Evolutionary conservation across 2,888 invertebrate species (phyloP), one percentile per base, ranked within the genome.

Genomic region (Drosophila pullipes): DNA sequence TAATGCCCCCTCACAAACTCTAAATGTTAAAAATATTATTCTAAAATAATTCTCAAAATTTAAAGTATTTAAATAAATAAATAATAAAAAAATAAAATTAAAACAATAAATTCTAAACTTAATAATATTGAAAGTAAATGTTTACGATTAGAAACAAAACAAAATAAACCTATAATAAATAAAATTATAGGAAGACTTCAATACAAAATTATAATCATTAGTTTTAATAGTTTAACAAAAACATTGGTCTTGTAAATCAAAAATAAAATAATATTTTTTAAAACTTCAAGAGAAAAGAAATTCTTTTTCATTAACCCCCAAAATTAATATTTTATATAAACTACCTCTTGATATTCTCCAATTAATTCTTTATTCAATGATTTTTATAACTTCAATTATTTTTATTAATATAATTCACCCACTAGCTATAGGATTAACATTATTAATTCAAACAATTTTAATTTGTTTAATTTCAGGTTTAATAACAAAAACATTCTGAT

Each of bases 161-260:
- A 93, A 85, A 94, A 91, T 92, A 94, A 92, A 0, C 94, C 94
- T 68, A 94, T 72, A 91, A 95, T 87, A 94, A 93, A 94, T 90
- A 95, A 94, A 93, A 94, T 81, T 91, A 94, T 91, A 91, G 93
- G 91, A 83, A 94, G 83, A 76, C 94, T 74, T 91, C 85, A 92
- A 84, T 94, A 93, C 91, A 94, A 82, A 31, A 31, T 31, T 91
- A 93, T 93, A 93, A 94, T 93, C 94, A 95, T 94, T 94, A 93
- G 94, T 94, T 95, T 95, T 95, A 94, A 95, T 95, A 95, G 94
- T 95, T 95, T 95, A 95, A 94, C 84, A 83, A 95, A 95, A 95
- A 95, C 94, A 94, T 94, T 95, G 95, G 94, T 95, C 94, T 95
- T 95, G 95, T 96, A 95, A 95, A 95, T 88, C 95, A 95, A 95